Percentiles rank a stretch among this genome's conserved stretches.
Conservation (phyloP, 2,888 invertebrate genomes). For the Hypomecis punctinalis region DNA sequence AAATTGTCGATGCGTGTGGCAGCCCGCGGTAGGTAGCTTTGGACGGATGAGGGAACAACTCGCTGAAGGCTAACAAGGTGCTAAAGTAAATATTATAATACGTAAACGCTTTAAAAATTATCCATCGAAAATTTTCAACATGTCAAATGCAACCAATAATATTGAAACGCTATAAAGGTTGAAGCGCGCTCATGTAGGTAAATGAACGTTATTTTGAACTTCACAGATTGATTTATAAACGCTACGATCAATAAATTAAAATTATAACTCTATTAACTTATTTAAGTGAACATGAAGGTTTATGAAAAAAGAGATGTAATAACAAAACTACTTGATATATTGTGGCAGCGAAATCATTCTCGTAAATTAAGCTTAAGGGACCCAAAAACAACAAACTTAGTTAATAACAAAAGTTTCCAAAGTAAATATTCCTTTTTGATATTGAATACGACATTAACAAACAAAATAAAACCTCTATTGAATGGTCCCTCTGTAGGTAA, state of each 20-base stretch:
- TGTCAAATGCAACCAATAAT: slow-evolving; percentile 58
- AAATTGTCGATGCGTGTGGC: slow-evolving; percentile 45
- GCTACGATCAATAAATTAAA: slow-evolving; percentile 22
- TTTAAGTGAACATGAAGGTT: slow-evolving; percentile 29
- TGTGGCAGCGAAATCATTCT: slow-evolving; percentile 23
- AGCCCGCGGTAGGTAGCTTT: slow-evolving; percentile 71
- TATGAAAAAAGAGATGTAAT: slow-evolving; percentile 8
- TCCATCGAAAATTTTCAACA: slow-evolving; percentile 59
- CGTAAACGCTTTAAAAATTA: slow-evolving; percentile 69
- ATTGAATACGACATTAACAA: slow-evolving; percentile 5
- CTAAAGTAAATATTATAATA: slow-evolving; percentile 75
- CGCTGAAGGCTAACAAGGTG: slow-evolving; percentile 77
- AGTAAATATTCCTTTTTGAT: slow-evolving; percentile 10
- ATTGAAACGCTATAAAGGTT: slow-evolving; percentile 42
- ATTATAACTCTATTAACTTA: slow-evolving; percentile 39
- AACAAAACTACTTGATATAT: slow-evolving; percentile 19
- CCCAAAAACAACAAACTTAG: slow-evolving; percentile 35
- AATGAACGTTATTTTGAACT: slow-evolving; percentile 21
- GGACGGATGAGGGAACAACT: slow-evolving; percentile 60
- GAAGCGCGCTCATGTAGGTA: slow-evolving; percentile 13
- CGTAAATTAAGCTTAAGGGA: slow-evolving; percentile 35
- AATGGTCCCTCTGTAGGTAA: slow-evolving; percentile 7
- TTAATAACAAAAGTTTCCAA: slow-evolving; percentile 23
- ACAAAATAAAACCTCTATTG: slow-evolving; percentile 8
- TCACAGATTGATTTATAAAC: slow-evolving; percentile 8